A percentile compares a stretch with the other conserved stretches of the same genome.
phyloP scores from a whole-genome alignment of 2,888 invertebrate species.

The Maniola hyperantus region DNA sequence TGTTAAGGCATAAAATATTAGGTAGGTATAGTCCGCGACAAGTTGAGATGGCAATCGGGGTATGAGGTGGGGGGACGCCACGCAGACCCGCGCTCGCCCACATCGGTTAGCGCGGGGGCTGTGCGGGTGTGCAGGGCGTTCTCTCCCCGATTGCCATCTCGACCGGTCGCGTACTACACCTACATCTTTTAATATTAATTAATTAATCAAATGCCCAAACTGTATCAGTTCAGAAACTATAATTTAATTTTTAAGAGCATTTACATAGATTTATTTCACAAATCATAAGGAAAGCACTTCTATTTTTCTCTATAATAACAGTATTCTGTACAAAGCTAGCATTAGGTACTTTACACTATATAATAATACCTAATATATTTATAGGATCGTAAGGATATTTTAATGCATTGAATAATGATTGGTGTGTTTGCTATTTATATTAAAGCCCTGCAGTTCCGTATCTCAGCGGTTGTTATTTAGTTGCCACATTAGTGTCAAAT shows the following conservation, averaged over 20 bases:
- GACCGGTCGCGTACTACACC: too few relatives aligned
- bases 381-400: slow-evolving; percentile 22
- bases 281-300: slow-evolving; percentile 29
- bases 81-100: too few relatives aligned
- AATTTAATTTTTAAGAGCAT: slow-evolving; percentile 1
- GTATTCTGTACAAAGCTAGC: slow-evolving; percentile 34
- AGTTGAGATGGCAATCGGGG: too few relatives aligned
- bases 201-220: background rate
- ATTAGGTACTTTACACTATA: slow-evolving; percentile 26
- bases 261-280: slow-evolving; percentile 15
- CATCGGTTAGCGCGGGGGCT: too few relatives aligned
- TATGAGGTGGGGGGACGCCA: too few relatives aligned
- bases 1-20: too few relatives aligned
- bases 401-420: slow-evolving; percentile 25
- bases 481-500: too few relatives aligned
- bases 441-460: slow-evolving; percentile 2
- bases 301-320: slow-evolving; percentile 28
- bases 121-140: too few relatives aligned
- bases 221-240: slow-evolving; percentile 17
- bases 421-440: slow-evolving; percentile 19
- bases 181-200: background rate
- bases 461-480: background rate
- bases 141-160: too few relatives aligned
- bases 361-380: slow-evolving; percentile 12
- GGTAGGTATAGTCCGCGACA: too few relatives aligned